Percentiles rank a stretch among this genome's conserved stretches.
Conservation (phyloP, 2,113 vertebrate genomes). For the Ctenodactylus gundi region DNA sequence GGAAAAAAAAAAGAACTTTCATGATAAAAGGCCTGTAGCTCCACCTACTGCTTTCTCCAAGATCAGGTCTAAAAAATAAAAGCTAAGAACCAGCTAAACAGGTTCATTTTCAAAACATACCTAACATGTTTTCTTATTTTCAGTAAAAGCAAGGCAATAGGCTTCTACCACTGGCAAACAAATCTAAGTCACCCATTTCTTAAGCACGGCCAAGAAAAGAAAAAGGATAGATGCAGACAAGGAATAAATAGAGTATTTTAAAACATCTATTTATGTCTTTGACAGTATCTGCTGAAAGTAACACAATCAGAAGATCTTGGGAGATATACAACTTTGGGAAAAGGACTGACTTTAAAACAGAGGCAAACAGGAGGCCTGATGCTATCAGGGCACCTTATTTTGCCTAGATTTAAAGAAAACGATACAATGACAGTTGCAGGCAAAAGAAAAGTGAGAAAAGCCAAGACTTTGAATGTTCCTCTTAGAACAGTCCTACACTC, state of each 20-base stretch:
- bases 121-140: slow-evolving; percentile 7
- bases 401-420: slow-evolving; percentile 57
- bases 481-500: slow-evolving; percentile 45
- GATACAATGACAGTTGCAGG: slow-evolving; percentile 12
- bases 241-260: slow-evolving; percentile 23
- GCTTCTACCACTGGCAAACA: slow-evolving; percentile 47
- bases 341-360: not conserved
- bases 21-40: slow-evolving; percentile 82
- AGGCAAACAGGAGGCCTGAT: not conserved
- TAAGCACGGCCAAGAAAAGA: slow-evolving; percentile 33
- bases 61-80: not conserved
- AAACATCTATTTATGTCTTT: slow-evolving; percentile 10
- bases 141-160: slow-evolving; percentile 34
- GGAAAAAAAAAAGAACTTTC: slow-evolving; percentile 59
- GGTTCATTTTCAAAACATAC: slow-evolving; percentile 26
- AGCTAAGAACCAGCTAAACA: not conserved
- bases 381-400: slow-evolving; percentile 3
- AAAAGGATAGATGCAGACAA: slow-evolving; percentile 56
- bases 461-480: slow-evolving; percentile 44
- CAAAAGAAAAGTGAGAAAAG: slow-evolving; percentile 5
- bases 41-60: slow-evolving; percentile 82
- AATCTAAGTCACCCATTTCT: not conserved
- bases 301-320: not conserved
- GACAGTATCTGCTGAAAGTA: slow-evolving; percentile 38
- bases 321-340: not conserved